phyloP scores from a whole-genome alignment of 2,113 vertebrate genomes.

The Eulemur macaco region DNA sequence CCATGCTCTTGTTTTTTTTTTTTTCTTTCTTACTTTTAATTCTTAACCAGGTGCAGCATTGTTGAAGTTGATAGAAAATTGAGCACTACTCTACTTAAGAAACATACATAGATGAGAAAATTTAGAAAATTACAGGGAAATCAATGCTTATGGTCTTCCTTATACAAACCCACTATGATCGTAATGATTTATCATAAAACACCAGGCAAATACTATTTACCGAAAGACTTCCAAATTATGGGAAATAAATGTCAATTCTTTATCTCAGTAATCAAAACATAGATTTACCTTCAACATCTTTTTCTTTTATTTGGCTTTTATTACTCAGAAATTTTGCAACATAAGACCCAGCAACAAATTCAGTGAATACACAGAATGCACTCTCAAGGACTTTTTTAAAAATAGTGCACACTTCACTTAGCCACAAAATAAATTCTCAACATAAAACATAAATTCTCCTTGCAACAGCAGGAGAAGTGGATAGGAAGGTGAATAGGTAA shows the following conservation, averaged over 20 bases:
- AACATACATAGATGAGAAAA: background rate
- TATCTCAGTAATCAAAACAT: slow-evolving; percentile 22
- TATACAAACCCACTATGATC: background rate
- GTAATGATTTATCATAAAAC: background rate
- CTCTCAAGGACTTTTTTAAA: background rate
- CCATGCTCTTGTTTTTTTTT: background rate
- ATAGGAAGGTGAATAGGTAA: background rate
- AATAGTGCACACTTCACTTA: background rate
- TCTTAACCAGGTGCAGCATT: background rate
- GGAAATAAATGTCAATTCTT: slow-evolving; percentile 12
- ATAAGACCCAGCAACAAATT: background rate
- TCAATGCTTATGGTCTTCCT: background rate
- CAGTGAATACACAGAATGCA: background rate
- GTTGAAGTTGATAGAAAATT: background rate
- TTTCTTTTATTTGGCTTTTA: slow-evolving; percentile 41
- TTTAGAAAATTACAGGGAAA: background rate
- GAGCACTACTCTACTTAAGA: background rate
- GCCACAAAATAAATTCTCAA: slow-evolving; percentile 30
- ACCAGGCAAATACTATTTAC: background rate
- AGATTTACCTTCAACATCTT: background rate
- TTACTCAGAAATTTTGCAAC: background rate
- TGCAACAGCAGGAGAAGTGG: background rate
- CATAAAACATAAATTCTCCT: background rate
- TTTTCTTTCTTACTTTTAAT: background rate
- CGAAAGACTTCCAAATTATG: slow-evolving; percentile 16